phyloP scores from a whole-genome alignment of 2,888 invertebrate genomes.

The Lysandra coridon region DNA sequence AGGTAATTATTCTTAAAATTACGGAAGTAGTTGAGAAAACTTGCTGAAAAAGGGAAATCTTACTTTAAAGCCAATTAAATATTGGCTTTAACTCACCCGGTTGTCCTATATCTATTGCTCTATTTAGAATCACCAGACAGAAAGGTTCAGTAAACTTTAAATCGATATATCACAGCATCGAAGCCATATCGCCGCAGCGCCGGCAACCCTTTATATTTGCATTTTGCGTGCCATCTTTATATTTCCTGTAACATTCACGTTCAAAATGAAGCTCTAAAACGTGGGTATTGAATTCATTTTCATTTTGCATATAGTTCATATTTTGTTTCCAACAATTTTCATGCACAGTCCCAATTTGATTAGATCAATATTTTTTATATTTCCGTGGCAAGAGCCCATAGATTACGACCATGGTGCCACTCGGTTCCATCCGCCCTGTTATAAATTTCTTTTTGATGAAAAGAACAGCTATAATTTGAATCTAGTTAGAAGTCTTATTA shows the following conservation, averaged over 20 bases:
- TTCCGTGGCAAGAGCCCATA: slow-evolving; percentile 10
- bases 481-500: neutral
- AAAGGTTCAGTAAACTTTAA: slow-evolving; percentile 21
- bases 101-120: neutral
- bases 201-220: slow-evolving; percentile 26
- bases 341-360: slow-evolving; percentile 16
- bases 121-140: slow-evolving; percentile 18
- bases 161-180: slow-evolving; percentile 30
- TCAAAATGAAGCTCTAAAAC: slow-evolving; percentile 6
- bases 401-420: slow-evolving; percentile 22
- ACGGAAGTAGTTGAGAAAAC: neutral
- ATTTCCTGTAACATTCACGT: neutral
- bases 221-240: slow-evolving; percentile 24
- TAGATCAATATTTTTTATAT: slow-evolving; percentile 28
- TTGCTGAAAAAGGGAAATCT: neutral
- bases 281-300: neutral
- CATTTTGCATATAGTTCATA: neutral
- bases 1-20: neutral
- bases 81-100: neutral
- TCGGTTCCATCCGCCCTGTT: slow-evolving; percentile 14
- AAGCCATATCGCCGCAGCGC: slow-evolving; percentile 19
- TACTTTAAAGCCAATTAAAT: neutral
- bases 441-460: neutral
- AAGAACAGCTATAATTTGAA: neutral
- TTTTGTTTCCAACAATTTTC: slow-evolving; percentile 4